Percentiles rank a stretch among this genome's conserved stretches.
phyloP scores from a whole-genome alignment of 2,797 vertebrate species.

The Pteropus rufus region DNA sequence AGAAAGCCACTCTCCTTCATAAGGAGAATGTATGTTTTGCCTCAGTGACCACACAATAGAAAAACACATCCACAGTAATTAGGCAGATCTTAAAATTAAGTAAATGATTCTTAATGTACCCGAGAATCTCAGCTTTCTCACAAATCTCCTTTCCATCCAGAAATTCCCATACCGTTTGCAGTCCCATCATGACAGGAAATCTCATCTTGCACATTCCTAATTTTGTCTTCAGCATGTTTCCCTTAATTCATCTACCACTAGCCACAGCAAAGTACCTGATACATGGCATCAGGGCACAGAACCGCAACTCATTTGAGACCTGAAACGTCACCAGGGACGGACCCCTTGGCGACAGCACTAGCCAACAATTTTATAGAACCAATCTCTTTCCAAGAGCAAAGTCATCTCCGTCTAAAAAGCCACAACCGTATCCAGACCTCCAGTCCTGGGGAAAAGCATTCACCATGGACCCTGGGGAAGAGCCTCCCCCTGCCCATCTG shows the following conservation, averaged over 20 bases:
- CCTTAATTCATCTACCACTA: background rate
- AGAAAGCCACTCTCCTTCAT: background rate
- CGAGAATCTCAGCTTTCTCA: background rate
- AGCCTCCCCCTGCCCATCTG: background rate
- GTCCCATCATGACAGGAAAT: background rate
- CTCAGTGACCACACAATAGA: background rate
- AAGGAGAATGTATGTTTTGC: background rate
- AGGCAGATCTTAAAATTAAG: background rate
- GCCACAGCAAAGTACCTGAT: rapidly evolving
- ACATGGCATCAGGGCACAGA: rapidly evolving
- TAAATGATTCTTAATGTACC: background rate
- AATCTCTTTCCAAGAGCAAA: background rate
- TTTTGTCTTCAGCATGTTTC: background rate
- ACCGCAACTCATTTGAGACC: background rate
- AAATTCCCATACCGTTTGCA: background rate
- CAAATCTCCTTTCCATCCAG: background rate
- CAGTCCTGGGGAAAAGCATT: background rate
- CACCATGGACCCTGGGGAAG: rapidly evolving
- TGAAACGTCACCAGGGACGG: background rate
- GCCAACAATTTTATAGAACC: background rate
- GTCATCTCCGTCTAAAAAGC: background rate
- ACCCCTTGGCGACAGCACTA: background rate
- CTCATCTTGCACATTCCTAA: background rate
- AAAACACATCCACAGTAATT: background rate
- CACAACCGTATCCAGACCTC: background rate